A percentile compares a stretch with the other conserved stretches of the same genome.
Evolutionary conservation across 2,888 invertebrate species (phyloP).

Genomic region (Timema cristinae): DNA sequence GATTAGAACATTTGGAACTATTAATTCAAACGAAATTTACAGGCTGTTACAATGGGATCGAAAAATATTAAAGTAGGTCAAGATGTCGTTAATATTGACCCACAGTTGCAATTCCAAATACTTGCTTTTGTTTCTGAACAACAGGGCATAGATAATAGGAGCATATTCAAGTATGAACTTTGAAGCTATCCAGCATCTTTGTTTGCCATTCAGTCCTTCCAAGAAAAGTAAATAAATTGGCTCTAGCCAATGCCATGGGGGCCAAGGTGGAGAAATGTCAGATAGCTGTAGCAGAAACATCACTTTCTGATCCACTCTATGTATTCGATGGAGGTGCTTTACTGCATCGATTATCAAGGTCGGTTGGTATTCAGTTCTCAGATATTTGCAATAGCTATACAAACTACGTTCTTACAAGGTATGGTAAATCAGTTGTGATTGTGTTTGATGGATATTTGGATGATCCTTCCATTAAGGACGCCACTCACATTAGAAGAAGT

Average conservation of each 20-base stretch:
- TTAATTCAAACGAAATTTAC: no score
- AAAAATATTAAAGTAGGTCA: no score
- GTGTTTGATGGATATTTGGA: no score
- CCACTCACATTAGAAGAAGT: no score
- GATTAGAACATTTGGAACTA: no score
- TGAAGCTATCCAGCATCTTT: conserved; percentile 1
- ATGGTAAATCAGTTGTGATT: no score
- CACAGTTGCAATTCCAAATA: not conserved
- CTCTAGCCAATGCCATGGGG: no score
- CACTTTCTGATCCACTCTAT: not conserved
- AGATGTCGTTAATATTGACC: no score
- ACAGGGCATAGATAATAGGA: not conserved
- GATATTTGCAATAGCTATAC: not conserved
- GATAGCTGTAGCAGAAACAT: not conserved
- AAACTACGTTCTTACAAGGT: not conserved
- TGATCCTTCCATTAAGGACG: no score
- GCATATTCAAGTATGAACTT: not conserved
- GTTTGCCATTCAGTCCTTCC: not conserved
- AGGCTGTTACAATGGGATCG: no score
- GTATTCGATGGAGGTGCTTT: not conserved
- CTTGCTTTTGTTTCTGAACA: not conserved
- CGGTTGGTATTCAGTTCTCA: not conserved
- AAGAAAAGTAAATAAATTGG: no score
- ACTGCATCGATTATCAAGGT: not conserved
- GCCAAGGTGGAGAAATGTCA: not conserved